Conservation (phyloP, 1,140 invertebrate species). For the Lordiphosa clarofinis region DNA sequence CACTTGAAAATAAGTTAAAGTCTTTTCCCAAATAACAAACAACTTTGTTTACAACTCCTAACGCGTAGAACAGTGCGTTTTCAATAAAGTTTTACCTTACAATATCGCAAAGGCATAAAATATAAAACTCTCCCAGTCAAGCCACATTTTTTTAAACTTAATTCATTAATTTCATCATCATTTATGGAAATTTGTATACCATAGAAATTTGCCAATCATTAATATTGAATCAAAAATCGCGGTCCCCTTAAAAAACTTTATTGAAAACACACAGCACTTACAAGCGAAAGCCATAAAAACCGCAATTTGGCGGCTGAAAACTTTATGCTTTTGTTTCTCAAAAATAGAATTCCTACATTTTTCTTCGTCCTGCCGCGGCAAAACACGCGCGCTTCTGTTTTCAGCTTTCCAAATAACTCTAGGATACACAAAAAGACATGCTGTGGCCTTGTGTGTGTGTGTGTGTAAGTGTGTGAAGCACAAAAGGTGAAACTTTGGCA, state of each 20-base stretch:
- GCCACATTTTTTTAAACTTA: too few species aligned
- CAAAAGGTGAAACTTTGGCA: slow-evolving; percentile 65
- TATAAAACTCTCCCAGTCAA: slow-evolving; percentile 21
- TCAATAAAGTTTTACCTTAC: neutral
- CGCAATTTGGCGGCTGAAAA: slow-evolving; percentile 6
- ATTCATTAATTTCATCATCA: too few species aligned
- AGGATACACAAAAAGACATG: slow-evolving; percentile 74
- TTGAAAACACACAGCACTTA: slow-evolving; percentile 17
- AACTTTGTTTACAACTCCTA: too few species aligned
- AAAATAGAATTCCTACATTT: slow-evolving; percentile 39
- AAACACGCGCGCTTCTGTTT: slow-evolving; percentile 30
- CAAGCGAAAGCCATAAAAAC: slow-evolving; percentile 29
- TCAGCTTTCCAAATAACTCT: slow-evolving; percentile 70
- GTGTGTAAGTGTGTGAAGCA: slow-evolving; percentile 30
- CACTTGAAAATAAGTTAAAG: too few species aligned
- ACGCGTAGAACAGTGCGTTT: neutral
- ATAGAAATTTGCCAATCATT: neutral
- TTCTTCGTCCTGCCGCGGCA: slow-evolving; percentile 12
- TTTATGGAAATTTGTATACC: too few species aligned
- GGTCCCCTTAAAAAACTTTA: slow-evolving; percentile 23
- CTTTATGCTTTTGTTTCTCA: slow-evolving; percentile 23
- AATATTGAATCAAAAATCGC: slow-evolving; percentile 10
- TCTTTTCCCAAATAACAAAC: too few species aligned
- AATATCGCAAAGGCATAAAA: slow-evolving; percentile 25
- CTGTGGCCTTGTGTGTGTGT: slow-evolving; percentile 42